Base-by-base conservation (phyloP, 2,888 invertebrate species). In the Crioceris asparagi region DNA sequence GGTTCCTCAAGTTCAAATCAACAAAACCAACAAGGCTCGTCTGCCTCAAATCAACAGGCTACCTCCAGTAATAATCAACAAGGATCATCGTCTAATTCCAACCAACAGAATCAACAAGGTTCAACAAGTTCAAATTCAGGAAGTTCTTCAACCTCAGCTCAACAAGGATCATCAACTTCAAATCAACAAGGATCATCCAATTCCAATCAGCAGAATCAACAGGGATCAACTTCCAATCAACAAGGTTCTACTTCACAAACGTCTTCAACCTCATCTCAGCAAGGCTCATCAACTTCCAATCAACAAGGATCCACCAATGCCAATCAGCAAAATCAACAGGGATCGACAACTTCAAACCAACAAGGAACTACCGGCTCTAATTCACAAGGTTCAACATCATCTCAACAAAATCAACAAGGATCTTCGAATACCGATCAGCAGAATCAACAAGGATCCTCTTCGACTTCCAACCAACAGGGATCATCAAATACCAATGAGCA, bases 321-420 rank as follows among this genome's bases (percentile, higher is more conserved):
- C 30, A 4, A 18, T 29, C 17, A 18, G 2, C 32, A 37, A 14
- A 38, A 32, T 10, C 38, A 38, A 14, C 38, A 38, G 23, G 25
- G 26, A 12, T 37, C 37, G 17, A 18, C 29, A 12, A 30, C n/a
- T 8, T 12, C 34, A 11, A 18, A 35, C 14, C 4, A 42, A 32
- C 11, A 43, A 53, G 40, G 26, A 12, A 19, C 11, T 19, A 23
- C 21, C 4, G 8, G 21, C 6, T 43, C 45, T 16, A 42, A 41
- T 37, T 34, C 39, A 18, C 36, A 45, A 36, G 48, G 27, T 2
- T 41, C 47, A 15, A 11, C 29, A 19, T 32, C 35, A 27, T 21
- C 36, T 32, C 44, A 44, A 17, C 42, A 44, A 41, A 32, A 31
- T 19, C 21, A 27, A 11, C 69, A 16, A 72, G 72, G 44, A 67